These are phyloP conservation scores for Lithobates sylvaticus DNA, from an alignment of 2,797 vertebrate genomes.

Conservation along the genomic window DNA sequence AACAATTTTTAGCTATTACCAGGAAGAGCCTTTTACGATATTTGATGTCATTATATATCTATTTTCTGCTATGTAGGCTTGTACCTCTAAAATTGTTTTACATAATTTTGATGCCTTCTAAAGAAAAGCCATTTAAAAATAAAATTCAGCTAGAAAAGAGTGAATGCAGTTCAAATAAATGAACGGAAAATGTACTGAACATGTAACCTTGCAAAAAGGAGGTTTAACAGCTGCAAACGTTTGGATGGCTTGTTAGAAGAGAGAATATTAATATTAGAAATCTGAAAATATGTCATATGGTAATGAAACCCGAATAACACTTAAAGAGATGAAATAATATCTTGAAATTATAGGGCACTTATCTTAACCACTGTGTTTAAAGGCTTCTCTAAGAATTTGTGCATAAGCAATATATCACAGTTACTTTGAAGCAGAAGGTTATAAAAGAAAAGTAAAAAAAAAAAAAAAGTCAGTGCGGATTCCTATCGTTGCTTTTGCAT, in stretches of 20 bases:
- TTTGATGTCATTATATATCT: not conserved
- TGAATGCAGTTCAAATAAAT: slow-evolving; percentile 10
- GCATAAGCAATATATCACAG: slow-evolving; percentile 52
- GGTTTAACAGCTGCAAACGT: slow-evolving; percentile 48
- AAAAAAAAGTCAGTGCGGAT: slow-evolving; percentile 10
- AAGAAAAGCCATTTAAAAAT: slow-evolving; percentile 1
- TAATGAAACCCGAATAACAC: slow-evolving; percentile 53
- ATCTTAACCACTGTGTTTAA: slow-evolving; percentile 55
- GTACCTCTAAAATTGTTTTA: not conserved
- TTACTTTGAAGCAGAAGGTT: slow-evolving; percentile 53
- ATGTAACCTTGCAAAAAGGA: slow-evolving; percentile 27
- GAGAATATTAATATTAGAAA: slow-evolving; percentile 53
- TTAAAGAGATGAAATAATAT: slow-evolving; percentile 50
- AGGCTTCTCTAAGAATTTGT: slow-evolving; percentile 34
- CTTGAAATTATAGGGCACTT: slow-evolving; percentile 55
- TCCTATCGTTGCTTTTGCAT: slow-evolving; percentile 54
- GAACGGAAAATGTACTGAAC: not conserved
- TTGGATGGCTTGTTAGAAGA: slow-evolving; percentile 25
- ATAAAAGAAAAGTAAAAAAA: slow-evolving; percentile 27
- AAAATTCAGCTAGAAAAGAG: not conserved
- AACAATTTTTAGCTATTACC: not conserved
- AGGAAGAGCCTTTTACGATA: not conserved
- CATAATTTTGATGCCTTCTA: not conserved
- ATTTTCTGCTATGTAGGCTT: not conserved
- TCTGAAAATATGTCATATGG: slow-evolving; percentile 60